Evolutionary conservation across 92 coral and sea anemone genomes (phyloP).

Genomic region (Virgularia gustaviana): DNA sequence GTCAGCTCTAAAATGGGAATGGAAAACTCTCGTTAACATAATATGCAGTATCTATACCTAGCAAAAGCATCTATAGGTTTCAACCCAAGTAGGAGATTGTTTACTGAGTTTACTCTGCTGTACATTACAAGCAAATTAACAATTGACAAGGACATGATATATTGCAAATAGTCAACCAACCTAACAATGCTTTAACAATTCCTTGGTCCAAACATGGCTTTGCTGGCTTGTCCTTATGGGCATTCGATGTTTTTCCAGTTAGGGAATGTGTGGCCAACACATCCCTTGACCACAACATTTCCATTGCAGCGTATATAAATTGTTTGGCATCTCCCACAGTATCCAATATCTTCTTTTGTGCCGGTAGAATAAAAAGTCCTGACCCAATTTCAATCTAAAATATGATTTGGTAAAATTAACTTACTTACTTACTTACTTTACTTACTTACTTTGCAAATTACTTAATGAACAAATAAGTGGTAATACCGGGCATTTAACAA

Average conservation of each 20-base stretch:
- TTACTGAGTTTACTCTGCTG: not conserved
- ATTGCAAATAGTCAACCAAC: not conserved
- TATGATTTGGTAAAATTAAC: too few relatives aligned
- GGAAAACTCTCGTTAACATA: too few relatives aligned
- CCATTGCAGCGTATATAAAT: conserved; percentile 7
- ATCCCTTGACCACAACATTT: conserved; percentile 21
- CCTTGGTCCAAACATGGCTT: conserved; percentile 13
- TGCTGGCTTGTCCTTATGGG: not conserved
- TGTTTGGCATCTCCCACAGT: not conserved
- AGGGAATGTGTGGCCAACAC: conserved; percentile 26
- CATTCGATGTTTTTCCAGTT: conserved; percentile 12
- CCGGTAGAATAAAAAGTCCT: not conserved
- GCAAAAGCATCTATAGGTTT: not conserved
- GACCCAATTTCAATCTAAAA: conserved; percentile 10
- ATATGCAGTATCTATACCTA: too few relatives aligned
- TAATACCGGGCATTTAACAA: too few relatives aligned
- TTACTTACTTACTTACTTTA: too few relatives aligned
- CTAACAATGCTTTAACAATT: not conserved
- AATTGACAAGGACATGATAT: too few relatives aligned
- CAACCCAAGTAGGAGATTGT: not conserved
- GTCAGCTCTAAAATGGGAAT: not conserved
- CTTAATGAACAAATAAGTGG: too few relatives aligned
- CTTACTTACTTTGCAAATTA: too few relatives aligned
- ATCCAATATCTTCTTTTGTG: not conserved
- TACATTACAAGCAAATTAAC: too few relatives aligned